Evolutionary conservation across 2,888 invertebrate genomes (phyloP).

Genomic region (Drosophila gaucha): DNA sequence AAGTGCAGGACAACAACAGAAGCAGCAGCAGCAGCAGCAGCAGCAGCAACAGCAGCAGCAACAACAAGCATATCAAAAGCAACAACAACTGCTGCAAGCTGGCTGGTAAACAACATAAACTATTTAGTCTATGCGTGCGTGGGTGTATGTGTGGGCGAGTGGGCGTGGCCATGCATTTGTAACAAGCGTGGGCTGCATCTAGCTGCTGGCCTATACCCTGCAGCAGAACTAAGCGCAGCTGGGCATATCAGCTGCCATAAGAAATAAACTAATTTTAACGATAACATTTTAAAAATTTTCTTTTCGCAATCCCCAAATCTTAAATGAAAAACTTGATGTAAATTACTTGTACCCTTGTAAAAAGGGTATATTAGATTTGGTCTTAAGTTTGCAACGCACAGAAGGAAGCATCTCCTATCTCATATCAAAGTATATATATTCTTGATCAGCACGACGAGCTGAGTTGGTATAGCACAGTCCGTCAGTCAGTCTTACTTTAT

Average conservation of each 20-base stretch:
- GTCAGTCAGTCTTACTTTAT: too few species aligned
- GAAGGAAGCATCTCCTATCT: too few species aligned
- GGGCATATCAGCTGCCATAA: not conserved
- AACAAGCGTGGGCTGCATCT: slow-evolving; percentile 35
- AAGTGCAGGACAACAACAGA: slow-evolving; percentile 54
- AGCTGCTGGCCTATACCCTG: slow-evolving; percentile 36
- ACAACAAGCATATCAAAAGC: slow-evolving; percentile 16
- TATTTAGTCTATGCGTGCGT: slow-evolving; percentile 70
- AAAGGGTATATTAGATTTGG: too few species aligned
- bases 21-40: slow-evolving; percentile 6
- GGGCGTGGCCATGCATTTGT: slow-evolving; percentile 37
- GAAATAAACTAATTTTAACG: too few species aligned
- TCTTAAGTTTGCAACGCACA: too few species aligned
- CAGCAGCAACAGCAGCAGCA: slow-evolving; percentile 23
- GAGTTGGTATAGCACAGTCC: too few species aligned
- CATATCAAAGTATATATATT: too few species aligned
- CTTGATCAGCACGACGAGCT: too few species aligned
- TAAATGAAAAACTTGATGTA: too few species aligned
- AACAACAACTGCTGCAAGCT: slow-evolving; percentile 38
- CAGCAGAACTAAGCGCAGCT: not conserved
- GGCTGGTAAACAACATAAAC: slow-evolving; percentile 77
- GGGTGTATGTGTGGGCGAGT: slow-evolving; percentile 2
- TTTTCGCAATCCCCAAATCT: too few species aligned
- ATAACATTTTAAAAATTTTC: too few species aligned
- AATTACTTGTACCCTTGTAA: too few species aligned